Conservation (phyloP, 2,113 vertebrate genomes). For the Phylloscopus whistleri region DNA sequence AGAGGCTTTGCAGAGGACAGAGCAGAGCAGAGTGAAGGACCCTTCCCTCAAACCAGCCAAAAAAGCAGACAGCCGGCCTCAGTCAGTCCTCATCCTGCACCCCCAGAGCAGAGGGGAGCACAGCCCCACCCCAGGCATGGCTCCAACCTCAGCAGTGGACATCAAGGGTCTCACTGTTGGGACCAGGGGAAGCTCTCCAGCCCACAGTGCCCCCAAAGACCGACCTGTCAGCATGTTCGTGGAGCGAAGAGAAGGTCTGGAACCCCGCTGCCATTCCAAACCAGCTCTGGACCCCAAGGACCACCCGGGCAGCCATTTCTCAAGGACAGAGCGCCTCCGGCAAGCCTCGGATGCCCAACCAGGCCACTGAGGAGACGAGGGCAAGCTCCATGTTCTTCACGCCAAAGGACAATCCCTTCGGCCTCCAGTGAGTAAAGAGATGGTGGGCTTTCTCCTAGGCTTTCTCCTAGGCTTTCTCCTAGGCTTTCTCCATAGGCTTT, state of each 20-base stretch:
- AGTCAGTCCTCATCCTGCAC: slow-evolving; percentile 55
- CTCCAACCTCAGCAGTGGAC: slow-evolving; percentile 4
- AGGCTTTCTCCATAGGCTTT: neutral
- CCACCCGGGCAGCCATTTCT: slow-evolving; percentile 28
- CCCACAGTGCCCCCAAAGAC: slow-evolving; percentile 60
- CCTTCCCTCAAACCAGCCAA: slow-evolving; percentile 25
- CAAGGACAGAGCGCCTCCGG: slow-evolving; percentile 59
- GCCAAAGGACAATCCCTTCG: slow-evolving; percentile 80
- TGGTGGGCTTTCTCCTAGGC: neutral
- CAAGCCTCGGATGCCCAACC: slow-evolving; percentile 58
- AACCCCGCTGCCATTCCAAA: slow-evolving; percentile 75
- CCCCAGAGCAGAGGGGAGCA: slow-evolving; percentile 70
- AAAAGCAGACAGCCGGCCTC: slow-evolving; percentile 40
- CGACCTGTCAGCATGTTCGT: slow-evolving; percentile 69
- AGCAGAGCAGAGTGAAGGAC: slow-evolving; percentile 72
- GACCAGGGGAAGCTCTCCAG: slow-evolving; percentile 56
- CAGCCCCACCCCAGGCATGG: neutral
- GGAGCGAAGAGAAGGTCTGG: slow-evolving; percentile 67
- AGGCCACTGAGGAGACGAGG: slow-evolving; percentile 64
- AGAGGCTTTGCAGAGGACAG: slow-evolving; percentile 76
- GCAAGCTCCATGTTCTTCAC: slow-evolving; percentile 83
- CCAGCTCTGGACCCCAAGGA: slow-evolving; percentile 75
- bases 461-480: neutral
- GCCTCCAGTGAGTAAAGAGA: slow-evolving; percentile 80
- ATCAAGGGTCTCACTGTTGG: slow-evolving; percentile 55